A percentile compares a stretch with the other conserved stretches of the same genome.
These are phyloP conservation scores for Trichacis sp. DNA, from an alignment of 2,888 invertebrate species.

Conservation along the genomic window DNA sequence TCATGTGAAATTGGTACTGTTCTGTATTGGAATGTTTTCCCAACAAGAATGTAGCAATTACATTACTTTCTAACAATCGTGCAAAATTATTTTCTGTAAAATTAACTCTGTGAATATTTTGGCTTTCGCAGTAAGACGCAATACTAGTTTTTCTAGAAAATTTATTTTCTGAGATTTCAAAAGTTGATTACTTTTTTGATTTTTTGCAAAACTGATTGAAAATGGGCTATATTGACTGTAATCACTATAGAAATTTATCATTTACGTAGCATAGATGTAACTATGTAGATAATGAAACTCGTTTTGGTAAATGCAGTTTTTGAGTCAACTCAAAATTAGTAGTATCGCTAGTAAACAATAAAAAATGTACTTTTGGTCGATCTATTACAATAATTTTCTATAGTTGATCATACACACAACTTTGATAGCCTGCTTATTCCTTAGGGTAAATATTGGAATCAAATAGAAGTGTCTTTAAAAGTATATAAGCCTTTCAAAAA, in stretches of 20 bases:
- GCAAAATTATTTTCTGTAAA: too few relatives aligned
- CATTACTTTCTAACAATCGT: too few relatives aligned
- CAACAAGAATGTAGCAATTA: too few relatives aligned
- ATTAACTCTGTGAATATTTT: background rate
- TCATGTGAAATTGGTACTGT: too few relatives aligned
- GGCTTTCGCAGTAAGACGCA: background rate
- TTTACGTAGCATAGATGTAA: background rate
- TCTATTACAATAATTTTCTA: too few relatives aligned
- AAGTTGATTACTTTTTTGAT: slow-evolving; percentile 10
- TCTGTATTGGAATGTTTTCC: too few relatives aligned
- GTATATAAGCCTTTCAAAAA: too few relatives aligned
- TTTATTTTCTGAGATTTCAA: too few relatives aligned
- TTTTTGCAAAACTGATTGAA: slow-evolving; percentile 15
- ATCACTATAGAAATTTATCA: background rate
- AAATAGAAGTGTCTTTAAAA: too few relatives aligned
- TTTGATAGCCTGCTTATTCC: too few relatives aligned
- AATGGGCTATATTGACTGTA: background rate
- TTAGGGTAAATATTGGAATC: too few relatives aligned
- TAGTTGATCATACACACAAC: too few relatives aligned
- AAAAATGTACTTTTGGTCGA: slow-evolving; percentile 2
- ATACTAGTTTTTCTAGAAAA: background rate
- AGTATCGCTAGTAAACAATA: background rate
- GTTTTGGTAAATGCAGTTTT: background rate
- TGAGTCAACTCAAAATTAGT: background rate
- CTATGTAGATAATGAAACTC: background rate